A percentile compares a stretch with the other conserved stretches of the same genome.
These are phyloP conservation scores for Zophobas atratus DNA, from an alignment of 1,140 invertebrate genomes.

Conservation along the genomic window DNA sequence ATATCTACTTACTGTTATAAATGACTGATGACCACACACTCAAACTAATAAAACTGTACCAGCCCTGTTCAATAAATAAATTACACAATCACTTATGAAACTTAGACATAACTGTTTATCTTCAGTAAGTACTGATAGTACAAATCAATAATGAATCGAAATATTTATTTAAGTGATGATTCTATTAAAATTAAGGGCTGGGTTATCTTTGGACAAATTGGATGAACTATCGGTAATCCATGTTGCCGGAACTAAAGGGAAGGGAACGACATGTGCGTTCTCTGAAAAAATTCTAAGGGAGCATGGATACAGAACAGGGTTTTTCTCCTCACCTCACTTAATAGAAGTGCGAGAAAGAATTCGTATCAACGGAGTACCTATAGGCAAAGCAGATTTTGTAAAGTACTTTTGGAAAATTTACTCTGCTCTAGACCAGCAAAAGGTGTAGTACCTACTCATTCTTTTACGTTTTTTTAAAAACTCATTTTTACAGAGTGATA, in stretches of 20 bases:
- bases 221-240: slow-evolving; percentile 90
- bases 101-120: slow-evolving; percentile 5
- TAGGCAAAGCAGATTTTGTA: slow-evolving; percentile 83
- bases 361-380: slow-evolving; percentile 86
- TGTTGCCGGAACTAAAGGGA: slow-evolving; percentile 97
- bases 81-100: background rate
- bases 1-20: too few relatives aligned
- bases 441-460: slow-evolving; percentile 60
- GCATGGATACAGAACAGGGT: slow-evolving; percentile 92
- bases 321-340: slow-evolving; percentile 97
- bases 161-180: slow-evolving; percentile 41
- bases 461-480: slow-evolving; percentile 8
- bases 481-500: slow-evolving; percentile 70
- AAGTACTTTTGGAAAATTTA: slow-evolving; percentile 90
- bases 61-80: background rate
- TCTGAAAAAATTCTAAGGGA: slow-evolving; percentile 90
- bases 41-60: background rate
- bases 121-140: slow-evolving; percentile 10
- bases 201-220: slow-evolving; percentile 76
- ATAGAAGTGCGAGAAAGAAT: slow-evolving; percentile 94
- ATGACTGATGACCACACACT: background rate
- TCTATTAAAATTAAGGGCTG: slow-evolving; percentile 69
- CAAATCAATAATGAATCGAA: slow-evolving; percentile 21
- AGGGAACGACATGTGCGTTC: slow-evolving; percentile 95
- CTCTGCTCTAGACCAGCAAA: slow-evolving; percentile 71